Evolutionary conservation across 2,888 invertebrate genomes (phyloP), one percentile per base, ranked within the genome.

Genomic region (Zele albiditarsus): DNA sequence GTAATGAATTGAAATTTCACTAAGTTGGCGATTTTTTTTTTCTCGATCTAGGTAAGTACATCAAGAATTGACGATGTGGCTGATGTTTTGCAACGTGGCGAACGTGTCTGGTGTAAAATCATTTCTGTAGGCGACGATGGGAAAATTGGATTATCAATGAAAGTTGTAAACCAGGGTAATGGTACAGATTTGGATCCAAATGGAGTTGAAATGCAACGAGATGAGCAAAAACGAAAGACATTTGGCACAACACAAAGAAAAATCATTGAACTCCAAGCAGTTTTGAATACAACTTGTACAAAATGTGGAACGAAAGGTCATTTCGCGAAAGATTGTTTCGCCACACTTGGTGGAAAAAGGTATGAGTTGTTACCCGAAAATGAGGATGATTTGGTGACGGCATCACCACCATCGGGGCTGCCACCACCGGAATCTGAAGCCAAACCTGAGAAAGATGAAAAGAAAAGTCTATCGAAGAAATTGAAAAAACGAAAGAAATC

Each of bases 141-240:
- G 33, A 90, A 90, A 81, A 85, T 90, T 72, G 88, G 86, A 10
- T 72, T 90, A n/a, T 90, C 90, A 0, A 90, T 90, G 90, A 90
- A 90, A 80, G 81, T 86, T 28, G 90, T 90, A 1, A 86, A 90
- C 82, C 90, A 90, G 82, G 90, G 90, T 20, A 88, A 83, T 76
- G 90, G 90, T 16, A 85, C 81, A 20, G 90, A 90, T 76, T 81
- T 90, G 57, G 90, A 90, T 82, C 90, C 90, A 0, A 89, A 88
- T 75, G 88, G 89, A 5, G 85, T 90, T n/a, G 86, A 89, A 69
- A 80, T 87, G n/a, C 85, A 89, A 80, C 83, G 81, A 78, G 90
- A 90, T 71, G 82, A 86, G 42, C 88, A 88, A 75, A 86, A 83
- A 77, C 85, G 85, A 60, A 89, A 87, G 76, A 80, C 77, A 31